These are phyloP conservation scores for Acrobeloides nanus DNA, from an alignment of 2,888 invertebrate species.

Conservation along the genomic window DNA sequence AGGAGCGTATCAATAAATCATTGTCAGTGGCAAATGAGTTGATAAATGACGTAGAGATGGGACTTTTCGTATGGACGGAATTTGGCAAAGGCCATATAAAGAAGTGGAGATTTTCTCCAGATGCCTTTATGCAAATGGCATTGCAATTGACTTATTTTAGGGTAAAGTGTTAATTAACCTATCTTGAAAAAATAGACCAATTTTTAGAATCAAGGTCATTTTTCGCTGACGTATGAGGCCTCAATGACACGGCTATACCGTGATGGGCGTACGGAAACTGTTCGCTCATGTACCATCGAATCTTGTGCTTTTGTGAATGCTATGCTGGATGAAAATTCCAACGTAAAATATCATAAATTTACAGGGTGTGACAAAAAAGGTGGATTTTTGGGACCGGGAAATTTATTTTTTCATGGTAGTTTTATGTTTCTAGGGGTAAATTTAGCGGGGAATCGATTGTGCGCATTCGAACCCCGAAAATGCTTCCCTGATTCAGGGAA, in stretches of 20 bases:
- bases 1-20: too few species aligned
- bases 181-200: not conserved
- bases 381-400: too few species aligned
- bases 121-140: conserved; percentile 92
- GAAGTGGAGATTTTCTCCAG: conserved; percentile 80
- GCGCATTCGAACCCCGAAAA: too few species aligned
- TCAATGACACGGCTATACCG: conserved; percentile 94
- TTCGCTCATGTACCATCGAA: conserved; percentile 81
- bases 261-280: conserved; percentile 95
- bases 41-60: conserved; percentile 80
- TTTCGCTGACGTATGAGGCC: conserved; percentile 93
- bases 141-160: conserved; percentile 85
- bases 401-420: too few species aligned
- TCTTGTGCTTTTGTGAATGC: conserved; percentile 83
- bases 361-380: too few species aligned
- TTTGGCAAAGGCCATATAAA: conserved; percentile 84
- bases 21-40: conserved; percentile 64
- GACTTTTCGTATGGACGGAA: conserved; percentile 73
- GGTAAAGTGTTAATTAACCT: conserved; percentile 56
- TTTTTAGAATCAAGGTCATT: conserved; percentile 73
- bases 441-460: too few species aligned
- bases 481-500: conserved; percentile 63
- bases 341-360: too few species aligned
- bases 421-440: too few species aligned
- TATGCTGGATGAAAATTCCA: too few species aligned